Percentiles rank a stretch among this genome's conserved stretches.
These are phyloP conservation scores for Nemopilema nomurai DNA, from an alignment of 30 jellyfish, hydroid and myxozoan genomes.

Conservation along the genomic window DNA sequence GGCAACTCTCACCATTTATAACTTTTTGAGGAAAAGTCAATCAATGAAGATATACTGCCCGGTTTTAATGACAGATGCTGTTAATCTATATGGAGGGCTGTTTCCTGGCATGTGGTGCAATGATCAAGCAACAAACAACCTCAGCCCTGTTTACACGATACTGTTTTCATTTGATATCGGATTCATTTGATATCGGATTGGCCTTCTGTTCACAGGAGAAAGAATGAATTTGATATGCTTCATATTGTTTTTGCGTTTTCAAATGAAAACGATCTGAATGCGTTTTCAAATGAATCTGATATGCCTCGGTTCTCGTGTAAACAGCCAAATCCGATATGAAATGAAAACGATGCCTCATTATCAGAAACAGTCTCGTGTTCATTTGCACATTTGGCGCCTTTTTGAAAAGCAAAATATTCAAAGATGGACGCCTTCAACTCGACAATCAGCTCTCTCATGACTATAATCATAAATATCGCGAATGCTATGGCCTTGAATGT, in stretches of 20 bases:
- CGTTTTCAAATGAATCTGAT: slow-evolving; percentile 38
- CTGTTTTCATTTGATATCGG: too few species aligned
- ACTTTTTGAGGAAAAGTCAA: slow-evolving; percentile 8
- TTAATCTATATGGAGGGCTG: not conserved
- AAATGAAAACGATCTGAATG: slow-evolving; percentile 27
- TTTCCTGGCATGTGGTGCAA: slow-evolving; percentile 7
- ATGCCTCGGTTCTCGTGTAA: slow-evolving; percentile 13
- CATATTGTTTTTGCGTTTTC: slow-evolving; percentile 33
- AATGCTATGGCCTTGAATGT: slow-evolving; percentile 12
- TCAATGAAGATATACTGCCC: slow-evolving; percentile 11
- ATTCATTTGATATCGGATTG: slow-evolving; percentile 18
- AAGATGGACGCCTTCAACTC: slow-evolving; percentile 36
- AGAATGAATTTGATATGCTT: slow-evolving; percentile 29
- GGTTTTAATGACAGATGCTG: slow-evolving; percentile 4
- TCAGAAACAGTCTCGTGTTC: slow-evolving; percentile 4
- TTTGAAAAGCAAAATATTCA: not conserved
- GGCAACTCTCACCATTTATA: slow-evolving; percentile 15
- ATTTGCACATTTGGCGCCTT: not conserved
- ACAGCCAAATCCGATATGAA: not conserved
- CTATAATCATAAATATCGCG: slow-evolving; percentile 16
- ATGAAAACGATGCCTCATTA: slow-evolving; percentile 27
- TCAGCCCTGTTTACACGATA: too few species aligned
- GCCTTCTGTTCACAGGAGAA: slow-evolving; percentile 45
- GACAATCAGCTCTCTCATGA: slow-evolving; percentile 13
- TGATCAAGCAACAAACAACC: slow-evolving; percentile 14